These are phyloP conservation scores for Caenorhabditis sp. DNA, from an alignment of 2,888 invertebrate genomes.

Conservation along the genomic window DNA sequence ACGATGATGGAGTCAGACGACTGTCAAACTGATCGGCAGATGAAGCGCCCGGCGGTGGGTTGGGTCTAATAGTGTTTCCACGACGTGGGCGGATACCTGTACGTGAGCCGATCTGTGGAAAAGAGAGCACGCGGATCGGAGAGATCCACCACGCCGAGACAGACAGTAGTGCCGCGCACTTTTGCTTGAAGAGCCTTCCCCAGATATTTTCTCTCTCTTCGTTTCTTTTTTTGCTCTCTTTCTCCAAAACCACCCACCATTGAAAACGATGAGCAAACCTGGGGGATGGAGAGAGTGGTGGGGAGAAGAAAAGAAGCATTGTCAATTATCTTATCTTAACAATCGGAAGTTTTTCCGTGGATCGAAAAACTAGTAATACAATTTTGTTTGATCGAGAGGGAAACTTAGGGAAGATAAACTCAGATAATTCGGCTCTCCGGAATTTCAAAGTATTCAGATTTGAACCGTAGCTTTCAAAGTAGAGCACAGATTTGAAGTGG, in stretches of 20 bases:
- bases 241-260: conserved; percentile 58
- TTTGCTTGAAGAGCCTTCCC: conserved; percentile 56
- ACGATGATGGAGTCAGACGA: conserved; percentile 67
- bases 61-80: conserved; percentile 48
- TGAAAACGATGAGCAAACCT: conserved; percentile 62
- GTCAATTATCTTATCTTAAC: conserved; percentile 61
- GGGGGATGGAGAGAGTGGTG: conserved; percentile 4
- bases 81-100: conserved; percentile 66
- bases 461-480: too few relatives aligned
- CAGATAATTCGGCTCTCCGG: neutral
- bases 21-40: conserved; percentile 66
- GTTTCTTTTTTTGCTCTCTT: conserved; percentile 32
- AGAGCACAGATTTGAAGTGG: too few relatives aligned
- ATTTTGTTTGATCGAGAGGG: conserved; percentile 13
- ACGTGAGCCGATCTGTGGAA: conserved; percentile 56
- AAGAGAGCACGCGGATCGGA: conserved; percentile 34
- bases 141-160: conserved; percentile 27
- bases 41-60: conserved; percentile 56
- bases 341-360: conserved; percentile 30
- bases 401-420: neutral
- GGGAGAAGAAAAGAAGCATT: conserved; percentile 33
- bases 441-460: neutral
- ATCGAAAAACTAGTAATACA: conserved; percentile 38
- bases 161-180: conserved; percentile 56
- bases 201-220: conserved; percentile 62